Conservation (phyloP, 1,140 invertebrate species). For the Meloidogyne chitwoodi region DNA sequence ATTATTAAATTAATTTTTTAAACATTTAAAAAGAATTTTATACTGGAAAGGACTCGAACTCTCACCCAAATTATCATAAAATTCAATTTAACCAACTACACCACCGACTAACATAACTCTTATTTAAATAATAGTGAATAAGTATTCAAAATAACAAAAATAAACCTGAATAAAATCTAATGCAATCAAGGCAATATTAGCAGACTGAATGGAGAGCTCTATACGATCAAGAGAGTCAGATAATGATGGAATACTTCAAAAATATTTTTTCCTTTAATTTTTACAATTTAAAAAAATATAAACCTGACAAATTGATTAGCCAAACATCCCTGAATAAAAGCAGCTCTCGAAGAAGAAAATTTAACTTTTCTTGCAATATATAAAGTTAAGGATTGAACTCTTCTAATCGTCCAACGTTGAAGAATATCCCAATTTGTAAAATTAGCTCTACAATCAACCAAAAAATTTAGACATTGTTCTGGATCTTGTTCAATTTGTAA, state of each 20-base stretch:
- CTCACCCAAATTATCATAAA: too few species aligned
- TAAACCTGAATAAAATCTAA: slow-evolving; percentile 39
- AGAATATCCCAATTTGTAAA: slow-evolving; percentile 35
- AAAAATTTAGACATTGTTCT: slow-evolving; percentile 38
- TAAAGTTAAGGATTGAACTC: slow-evolving; percentile 32
- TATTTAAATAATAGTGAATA: too few species aligned
- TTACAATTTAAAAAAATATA: neutral
- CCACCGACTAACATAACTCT: neutral
- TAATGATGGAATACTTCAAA: slow-evolving; percentile 80
- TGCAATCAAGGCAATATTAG: slow-evolving; percentile 75
- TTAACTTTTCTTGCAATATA: slow-evolving; percentile 29
- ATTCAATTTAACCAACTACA: neutral
- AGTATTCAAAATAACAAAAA: neutral
- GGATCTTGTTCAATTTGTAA: slow-evolving; percentile 29
- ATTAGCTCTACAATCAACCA: slow-evolving; percentile 37
- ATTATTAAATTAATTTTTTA: neutral
- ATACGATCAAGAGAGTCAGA: slow-evolving; percentile 72
- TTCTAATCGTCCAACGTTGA: slow-evolving; percentile 39
- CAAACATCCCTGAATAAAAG: slow-evolving; percentile 72
- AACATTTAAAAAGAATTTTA: too few species aligned
- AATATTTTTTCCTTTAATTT: neutral
- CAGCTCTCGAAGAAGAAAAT: slow-evolving; percentile 36
- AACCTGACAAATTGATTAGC: slow-evolving; percentile 79
- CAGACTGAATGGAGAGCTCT: slow-evolving; percentile 78
- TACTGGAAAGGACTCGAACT: too few species aligned